phyloP scores from a whole-genome alignment of 1,140 invertebrate genomes.

The Lineus longissimus region DNA sequence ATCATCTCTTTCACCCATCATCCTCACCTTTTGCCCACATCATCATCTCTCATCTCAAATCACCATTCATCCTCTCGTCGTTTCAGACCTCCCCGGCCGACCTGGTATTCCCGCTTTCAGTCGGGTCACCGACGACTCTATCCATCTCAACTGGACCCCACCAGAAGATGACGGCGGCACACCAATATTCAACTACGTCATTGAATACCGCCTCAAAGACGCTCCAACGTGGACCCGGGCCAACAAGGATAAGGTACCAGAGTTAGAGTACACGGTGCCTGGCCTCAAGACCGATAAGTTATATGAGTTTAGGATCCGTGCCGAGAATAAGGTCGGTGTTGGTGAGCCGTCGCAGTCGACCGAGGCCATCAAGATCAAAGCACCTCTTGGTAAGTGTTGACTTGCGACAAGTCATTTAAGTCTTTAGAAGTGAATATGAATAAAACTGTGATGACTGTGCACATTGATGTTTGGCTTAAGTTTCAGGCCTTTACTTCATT shows the following conservation, averaged over 20 bases:
- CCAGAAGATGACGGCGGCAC: constrained; percentile 95
- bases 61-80: background rate
- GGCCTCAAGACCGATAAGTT: constrained; percentile 21
- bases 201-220: background rate
- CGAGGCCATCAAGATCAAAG: constrained; percentile 67
- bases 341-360: constrained; percentile 82
- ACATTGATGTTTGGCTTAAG: too few species aligned
- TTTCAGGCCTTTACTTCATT: too few species aligned
- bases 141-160: constrained; percentile 70
- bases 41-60: too few species aligned
- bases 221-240: constrained; percentile 73
- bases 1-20: too few species aligned
- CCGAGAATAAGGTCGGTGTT: constrained; percentile 87
- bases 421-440: too few species aligned
- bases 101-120: constrained; percentile 79
- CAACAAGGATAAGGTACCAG: constrained; percentile 72
- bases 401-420: too few species aligned
- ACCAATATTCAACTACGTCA: constrained; percentile 60
- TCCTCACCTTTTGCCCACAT: too few species aligned
- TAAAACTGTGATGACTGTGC: too few species aligned
- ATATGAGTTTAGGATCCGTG: constrained; percentile 29
- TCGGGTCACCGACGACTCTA: background rate
- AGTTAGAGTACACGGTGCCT: constrained; percentile 73
- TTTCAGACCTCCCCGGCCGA: constrained; percentile 76
- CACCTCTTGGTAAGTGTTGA: constrained; percentile 60